Conservation (phyloP, 1,140 invertebrate species). For the Leptinotarsa defecta region DNA sequence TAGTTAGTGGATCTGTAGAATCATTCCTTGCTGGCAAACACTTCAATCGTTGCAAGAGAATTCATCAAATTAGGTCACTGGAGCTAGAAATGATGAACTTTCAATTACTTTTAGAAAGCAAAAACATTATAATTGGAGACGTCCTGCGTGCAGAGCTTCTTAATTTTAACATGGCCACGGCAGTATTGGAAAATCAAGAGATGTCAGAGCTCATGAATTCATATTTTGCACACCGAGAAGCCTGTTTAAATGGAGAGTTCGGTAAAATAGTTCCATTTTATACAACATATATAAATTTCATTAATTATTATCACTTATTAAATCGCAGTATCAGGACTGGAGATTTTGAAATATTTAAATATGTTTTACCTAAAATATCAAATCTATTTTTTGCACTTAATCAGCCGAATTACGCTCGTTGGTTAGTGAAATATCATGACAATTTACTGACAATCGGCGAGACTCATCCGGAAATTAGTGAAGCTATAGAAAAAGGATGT, state of each 20-base stretch:
- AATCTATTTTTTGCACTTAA: constrained; percentile 39
- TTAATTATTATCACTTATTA: constrained; percentile 44
- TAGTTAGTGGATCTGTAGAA: constrained; percentile 50
- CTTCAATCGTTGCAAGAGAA: constrained; percentile 52
- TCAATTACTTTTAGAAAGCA: constrained; percentile 11
- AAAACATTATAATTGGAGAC: constrained; percentile 3
- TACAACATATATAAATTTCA: constrained; percentile 38
- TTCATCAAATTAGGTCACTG: constrained; percentile 49
- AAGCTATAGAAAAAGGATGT: constrained; percentile 33
- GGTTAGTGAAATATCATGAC: constrained; percentile 29
- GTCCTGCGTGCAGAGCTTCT: no score
- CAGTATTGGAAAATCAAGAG: no score
- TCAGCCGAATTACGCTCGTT: constrained; percentile 38
- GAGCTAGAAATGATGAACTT: constrained; percentile 48
- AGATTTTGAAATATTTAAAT: constrained; percentile 43
- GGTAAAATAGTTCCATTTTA: constrained; percentile 39
- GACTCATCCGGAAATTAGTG: constrained; percentile 47
- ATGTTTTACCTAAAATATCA: constrained; percentile 38
- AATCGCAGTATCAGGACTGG: constrained; percentile 37
- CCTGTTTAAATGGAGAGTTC: no score
- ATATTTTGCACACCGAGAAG: no score
- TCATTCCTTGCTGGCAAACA: constrained; percentile 51
- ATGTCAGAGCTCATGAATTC: no score
- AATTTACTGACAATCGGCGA: constrained; percentile 31
- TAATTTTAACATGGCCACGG: no score